Evolutionary conservation across 2,888 invertebrate species (phyloP).

Genomic region (Coelopa pilipes): DNA sequence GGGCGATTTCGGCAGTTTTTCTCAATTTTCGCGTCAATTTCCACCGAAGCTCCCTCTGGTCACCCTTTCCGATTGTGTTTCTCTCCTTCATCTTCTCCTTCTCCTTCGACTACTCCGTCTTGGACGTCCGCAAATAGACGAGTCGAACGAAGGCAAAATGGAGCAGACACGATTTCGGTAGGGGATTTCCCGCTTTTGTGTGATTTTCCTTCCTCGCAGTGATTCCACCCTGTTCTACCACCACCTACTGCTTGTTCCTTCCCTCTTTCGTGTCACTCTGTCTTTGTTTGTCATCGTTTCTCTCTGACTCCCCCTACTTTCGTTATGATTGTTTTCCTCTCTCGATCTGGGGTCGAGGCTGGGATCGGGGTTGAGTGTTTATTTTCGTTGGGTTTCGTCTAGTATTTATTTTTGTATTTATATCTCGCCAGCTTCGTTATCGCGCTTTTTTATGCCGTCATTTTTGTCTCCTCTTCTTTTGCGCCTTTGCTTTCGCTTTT

Average conservation of each 20-base stretch:
- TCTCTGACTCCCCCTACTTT: background rate
- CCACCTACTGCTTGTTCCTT: background rate
- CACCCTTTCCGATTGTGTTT: background rate
- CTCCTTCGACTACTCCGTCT: background rate
- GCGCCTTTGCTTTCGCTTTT: background rate
- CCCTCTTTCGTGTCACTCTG: background rate
- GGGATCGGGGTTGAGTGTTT: no score
- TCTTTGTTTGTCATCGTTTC: background rate
- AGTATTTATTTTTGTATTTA: background rate
- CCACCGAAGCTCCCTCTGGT: background rate
- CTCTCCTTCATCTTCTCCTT: background rate
- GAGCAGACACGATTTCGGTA: no score
- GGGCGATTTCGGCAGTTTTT: background rate
- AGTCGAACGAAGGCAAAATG: no score
- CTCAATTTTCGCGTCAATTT: background rate
- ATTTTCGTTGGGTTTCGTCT: background rate
- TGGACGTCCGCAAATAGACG: no score
- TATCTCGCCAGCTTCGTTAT: background rate
- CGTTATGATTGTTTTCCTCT: background rate
- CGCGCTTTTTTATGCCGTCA: background rate
- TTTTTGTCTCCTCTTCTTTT: constrained; percentile 7
- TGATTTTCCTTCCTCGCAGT: background rate
- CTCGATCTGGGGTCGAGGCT: background rate
- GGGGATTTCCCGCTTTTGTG: background rate
- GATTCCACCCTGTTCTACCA: background rate